A percentile compares a stretch with the other conserved stretches of the same genome.
These are phyloP conservation scores for Carpatolechia fugitivella DNA, from an alignment of 2,888 invertebrate genomes.

Conservation along the genomic window DNA sequence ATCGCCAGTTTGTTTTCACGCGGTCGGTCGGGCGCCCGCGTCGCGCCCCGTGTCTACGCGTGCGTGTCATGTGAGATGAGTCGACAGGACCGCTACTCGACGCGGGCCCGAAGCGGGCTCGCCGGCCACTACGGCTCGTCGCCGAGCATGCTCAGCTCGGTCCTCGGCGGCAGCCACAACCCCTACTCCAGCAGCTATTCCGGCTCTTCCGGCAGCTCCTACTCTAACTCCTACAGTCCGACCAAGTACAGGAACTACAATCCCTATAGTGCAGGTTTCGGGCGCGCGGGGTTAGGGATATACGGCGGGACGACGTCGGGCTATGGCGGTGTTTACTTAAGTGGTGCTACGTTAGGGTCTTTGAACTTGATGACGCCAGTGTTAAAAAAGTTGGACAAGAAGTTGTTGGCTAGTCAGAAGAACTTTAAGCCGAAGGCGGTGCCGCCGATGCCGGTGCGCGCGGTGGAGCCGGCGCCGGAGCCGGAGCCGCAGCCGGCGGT, in stretches of 20 bases:
- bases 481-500: slow-evolving; percentile 25
- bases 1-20: slow-evolving; percentile 66
- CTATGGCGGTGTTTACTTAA: slow-evolving; percentile 84
- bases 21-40: slow-evolving; percentile 52
- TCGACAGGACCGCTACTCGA: slow-evolving; percentile 65
- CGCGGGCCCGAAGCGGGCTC: slow-evolving; percentile 67
- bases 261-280: slow-evolving; percentile 66
- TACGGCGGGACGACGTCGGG: slow-evolving; percentile 83
- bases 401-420: slow-evolving; percentile 68
- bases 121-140: slow-evolving; percentile 67
- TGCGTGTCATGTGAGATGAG: slow-evolving; percentile 66
- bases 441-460: slow-evolving; percentile 54
- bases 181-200: slow-evolving; percentile 42
- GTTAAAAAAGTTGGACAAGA: slow-evolving; percentile 72
- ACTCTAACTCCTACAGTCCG: slow-evolving; percentile 58
- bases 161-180: slow-evolving; percentile 61
- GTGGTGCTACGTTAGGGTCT: slow-evolving; percentile 78
- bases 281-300: slow-evolving; percentile 64
- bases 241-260: slow-evolving; percentile 67
- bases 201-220: slow-evolving; percentile 35
- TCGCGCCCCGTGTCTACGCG: slow-evolving; percentile 39
- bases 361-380: slow-evolving; percentile 79
- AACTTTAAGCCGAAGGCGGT: slow-evolving; percentile 71
- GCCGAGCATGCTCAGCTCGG: slow-evolving; percentile 65
- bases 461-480: slow-evolving; percentile 32